These are phyloP conservation scores for Acrocyrtus sp. DNA, from an alignment of 2,888 invertebrate species.

Conservation along the genomic window DNA sequence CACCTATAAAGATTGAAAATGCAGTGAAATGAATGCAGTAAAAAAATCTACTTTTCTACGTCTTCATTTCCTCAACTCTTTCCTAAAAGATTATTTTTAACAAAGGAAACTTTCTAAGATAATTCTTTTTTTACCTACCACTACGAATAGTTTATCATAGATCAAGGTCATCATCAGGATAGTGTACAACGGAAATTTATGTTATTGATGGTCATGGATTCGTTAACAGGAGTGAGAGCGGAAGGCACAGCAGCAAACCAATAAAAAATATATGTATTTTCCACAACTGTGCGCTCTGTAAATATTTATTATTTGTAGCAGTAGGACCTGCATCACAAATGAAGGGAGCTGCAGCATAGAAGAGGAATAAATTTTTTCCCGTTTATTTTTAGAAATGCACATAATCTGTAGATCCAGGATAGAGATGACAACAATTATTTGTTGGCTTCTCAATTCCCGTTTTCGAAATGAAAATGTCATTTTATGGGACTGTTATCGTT, in stretches of 20 bases:
- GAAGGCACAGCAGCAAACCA: not conserved
- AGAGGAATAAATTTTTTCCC: too few species aligned
- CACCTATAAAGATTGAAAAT: too few species aligned
- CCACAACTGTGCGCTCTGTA: not conserved
- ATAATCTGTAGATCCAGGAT: too few species aligned
- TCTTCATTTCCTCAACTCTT: too few species aligned
- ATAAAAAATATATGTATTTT: constrained; percentile 3
- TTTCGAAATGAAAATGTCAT: constrained; percentile 15
- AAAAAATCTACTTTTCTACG: too few species aligned
- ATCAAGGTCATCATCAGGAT: constrained; percentile 9
- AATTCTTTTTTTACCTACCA: constrained; percentile 41
- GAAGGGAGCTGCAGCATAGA: too few species aligned
- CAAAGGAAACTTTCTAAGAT: not conserved
- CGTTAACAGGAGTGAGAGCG: constrained; percentile 25
- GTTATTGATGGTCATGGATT: constrained; percentile 49
- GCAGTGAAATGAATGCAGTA: too few species aligned
- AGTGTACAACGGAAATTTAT: constrained; percentile 22
- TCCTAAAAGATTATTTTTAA: too few species aligned
- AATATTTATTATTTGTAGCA: constrained; percentile 20
- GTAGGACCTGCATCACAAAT: too few species aligned
- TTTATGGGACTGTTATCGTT: not conserved
- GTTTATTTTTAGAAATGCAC: not conserved
- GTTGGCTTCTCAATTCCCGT: constrained; percentile 16
- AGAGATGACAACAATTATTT: constrained; percentile 30
- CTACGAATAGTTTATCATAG: constrained; percentile 43